These are phyloP conservation scores for Agraylea sexmaculata DNA, from an alignment of 1,140 invertebrate genomes.

Conservation along the genomic window DNA sequence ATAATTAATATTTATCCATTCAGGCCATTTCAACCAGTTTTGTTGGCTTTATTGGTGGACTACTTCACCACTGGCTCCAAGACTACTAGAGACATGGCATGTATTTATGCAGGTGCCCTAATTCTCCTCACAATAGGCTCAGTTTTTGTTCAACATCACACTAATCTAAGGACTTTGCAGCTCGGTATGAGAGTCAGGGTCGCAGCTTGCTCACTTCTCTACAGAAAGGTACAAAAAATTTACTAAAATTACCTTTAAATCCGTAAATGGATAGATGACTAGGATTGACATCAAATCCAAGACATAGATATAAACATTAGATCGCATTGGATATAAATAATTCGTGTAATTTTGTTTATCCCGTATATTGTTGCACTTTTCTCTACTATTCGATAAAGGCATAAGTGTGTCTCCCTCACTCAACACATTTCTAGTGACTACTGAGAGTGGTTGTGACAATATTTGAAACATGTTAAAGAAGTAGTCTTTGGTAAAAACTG, in stretches of 20 bases:
- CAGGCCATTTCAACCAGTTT: constrained; percentile 37
- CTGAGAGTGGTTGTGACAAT: no score
- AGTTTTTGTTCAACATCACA: constrained; percentile 30
- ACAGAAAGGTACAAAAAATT: constrained; percentile 26
- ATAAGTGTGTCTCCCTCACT: no score
- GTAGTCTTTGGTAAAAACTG: no score
- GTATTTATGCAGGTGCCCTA: constrained; percentile 23
- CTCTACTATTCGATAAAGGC: no score
- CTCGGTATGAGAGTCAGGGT: constrained; percentile 33
- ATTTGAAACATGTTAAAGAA: no score
- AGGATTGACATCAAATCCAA: not conserved
- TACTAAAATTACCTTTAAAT: not conserved
- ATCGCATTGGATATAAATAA: constrained; percentile 10
- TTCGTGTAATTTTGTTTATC: no score
- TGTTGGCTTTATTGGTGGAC: constrained; percentile 34
- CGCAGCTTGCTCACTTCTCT: constrained; percentile 32
- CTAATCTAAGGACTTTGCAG: constrained; percentile 27
- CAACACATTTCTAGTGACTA: no score
- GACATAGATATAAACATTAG: not conserved
- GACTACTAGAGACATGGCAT: constrained; percentile 32
- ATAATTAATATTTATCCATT: constrained; percentile 10
- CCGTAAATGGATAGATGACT: not conserved
- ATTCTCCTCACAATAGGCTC: constrained; percentile 24
- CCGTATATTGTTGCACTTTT: no score
- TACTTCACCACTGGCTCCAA: constrained; percentile 34